These are phyloP conservation scores for Drosophila tripunctata DNA, from an alignment of 2,888 invertebrate genomes.

Conservation along the genomic window DNA sequence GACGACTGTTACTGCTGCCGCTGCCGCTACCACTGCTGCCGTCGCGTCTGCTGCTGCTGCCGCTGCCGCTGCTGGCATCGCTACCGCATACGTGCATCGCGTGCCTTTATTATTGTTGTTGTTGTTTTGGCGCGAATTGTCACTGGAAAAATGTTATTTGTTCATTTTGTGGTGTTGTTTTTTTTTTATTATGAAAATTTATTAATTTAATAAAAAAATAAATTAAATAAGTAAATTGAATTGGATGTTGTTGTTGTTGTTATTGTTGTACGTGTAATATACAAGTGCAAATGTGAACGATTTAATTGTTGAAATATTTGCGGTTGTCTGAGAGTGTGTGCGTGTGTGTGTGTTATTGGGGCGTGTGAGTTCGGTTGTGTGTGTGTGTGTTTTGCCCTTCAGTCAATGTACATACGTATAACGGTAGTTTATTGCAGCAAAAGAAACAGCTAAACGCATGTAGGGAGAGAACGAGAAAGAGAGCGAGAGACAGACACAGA, in stretches of 20 bases:
- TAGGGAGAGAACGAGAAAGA: slow-evolving; percentile 27
- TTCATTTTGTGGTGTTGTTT: slow-evolving; percentile 11
- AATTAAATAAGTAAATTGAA: slow-evolving; percentile 15
- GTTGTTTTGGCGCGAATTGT: slow-evolving; percentile 23
- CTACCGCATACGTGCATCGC: slow-evolving; percentile 58
- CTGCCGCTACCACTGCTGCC: slow-evolving; percentile 7
- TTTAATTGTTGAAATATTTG: slow-evolving; percentile 48
- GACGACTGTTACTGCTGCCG: neutral
- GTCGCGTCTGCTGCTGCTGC: slow-evolving; percentile 21
- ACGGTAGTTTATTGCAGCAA: slow-evolving; percentile 56
- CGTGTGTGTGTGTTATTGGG: slow-evolving; percentile 6
- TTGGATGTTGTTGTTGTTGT: slow-evolving; percentile 1
- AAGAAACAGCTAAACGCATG: slow-evolving; percentile 44
- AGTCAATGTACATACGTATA: slow-evolving; percentile 38
- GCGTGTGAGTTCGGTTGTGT: slow-evolving; percentile 9
- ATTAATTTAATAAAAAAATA: slow-evolving; percentile 33
- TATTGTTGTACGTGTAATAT: slow-evolving; percentile 33
- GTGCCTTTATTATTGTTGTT: slow-evolving; percentile 34
- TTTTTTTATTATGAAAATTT: slow-evolving; percentile 15
- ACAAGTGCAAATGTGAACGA: slow-evolving; percentile 43
- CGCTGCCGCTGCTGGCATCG: slow-evolving; percentile 19
- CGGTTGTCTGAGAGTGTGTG: neutral
- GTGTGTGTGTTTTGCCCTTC: slow-evolving; percentile 45
- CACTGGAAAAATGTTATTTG: slow-evolving; percentile 19
- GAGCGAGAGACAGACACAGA: slow-evolving; percentile 1